These are phyloP conservation scores for Coptodon rendalli DNA, from an alignment of 2,113 vertebrate species.

Conservation along the genomic window DNA sequence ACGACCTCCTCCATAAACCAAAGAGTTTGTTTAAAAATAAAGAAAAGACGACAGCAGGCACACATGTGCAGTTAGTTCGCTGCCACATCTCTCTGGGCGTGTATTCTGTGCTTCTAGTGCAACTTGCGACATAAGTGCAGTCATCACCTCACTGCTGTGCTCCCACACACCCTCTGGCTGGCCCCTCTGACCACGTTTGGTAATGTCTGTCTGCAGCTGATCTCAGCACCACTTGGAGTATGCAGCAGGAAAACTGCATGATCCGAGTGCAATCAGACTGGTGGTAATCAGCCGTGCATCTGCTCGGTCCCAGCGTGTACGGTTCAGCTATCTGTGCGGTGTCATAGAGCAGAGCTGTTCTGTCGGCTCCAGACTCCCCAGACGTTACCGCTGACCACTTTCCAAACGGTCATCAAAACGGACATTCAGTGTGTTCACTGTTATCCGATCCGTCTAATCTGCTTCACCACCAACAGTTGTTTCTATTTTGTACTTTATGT, in stretches of 20 bases:
- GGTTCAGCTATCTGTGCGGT: constrained; percentile 39
- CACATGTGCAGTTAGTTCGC: background rate
- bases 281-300: constrained; percentile 56
- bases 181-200: constrained; percentile 39
- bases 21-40: background rate
- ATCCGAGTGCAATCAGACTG: constrained; percentile 38
- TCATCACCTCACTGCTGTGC: constrained; percentile 15
- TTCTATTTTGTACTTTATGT: background rate
- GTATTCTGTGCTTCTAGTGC: background rate
- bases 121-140: constrained; percentile 6
- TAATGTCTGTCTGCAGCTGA: constrained; percentile 51
- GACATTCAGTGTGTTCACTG: background rate
- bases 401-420: constrained; percentile 11
- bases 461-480: background rate
- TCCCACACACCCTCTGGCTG: constrained; percentile 46
- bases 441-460: background rate
- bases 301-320: constrained; percentile 7
- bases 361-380: constrained; percentile 21
- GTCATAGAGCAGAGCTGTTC: constrained; percentile 41
- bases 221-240: constrained; percentile 37
- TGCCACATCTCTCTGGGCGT: background rate
- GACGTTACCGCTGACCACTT: background rate
- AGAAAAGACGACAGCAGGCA: background rate
- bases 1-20: background rate
- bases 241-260: constrained; percentile 22